Evolutionary conservation across 2,113 vertebrate genomes (phyloP), one percentile per base, ranked within the genome.

Genomic region (Siphamia tubifer): DNA sequence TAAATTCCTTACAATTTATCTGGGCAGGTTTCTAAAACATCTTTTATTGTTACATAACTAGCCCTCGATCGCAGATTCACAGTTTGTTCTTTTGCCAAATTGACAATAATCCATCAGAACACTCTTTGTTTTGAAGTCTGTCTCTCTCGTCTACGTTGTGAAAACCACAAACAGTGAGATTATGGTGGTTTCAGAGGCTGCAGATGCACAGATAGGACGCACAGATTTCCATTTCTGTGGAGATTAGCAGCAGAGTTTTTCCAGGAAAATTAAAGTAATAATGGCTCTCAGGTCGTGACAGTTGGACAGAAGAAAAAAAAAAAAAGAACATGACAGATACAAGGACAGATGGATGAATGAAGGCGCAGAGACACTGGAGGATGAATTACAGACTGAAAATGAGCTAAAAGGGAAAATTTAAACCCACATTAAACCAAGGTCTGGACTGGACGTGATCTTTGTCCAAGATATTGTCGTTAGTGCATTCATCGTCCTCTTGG

Each of bases 161-260:
- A 54, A 53, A 62, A 32, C 32, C 39, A 35, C 45, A 71, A 81
- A 62, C 68, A 55, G 36, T 19, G 54, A 74, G 78, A 86, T 82
- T 68, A 70, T 4, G 10, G 36, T 60, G 20, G 4, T 27, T 53
- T 36, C 34, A 5, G n/a, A 27, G 38, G 36, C 27, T 19, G 10
- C 74, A 79, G 83, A 84, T 79, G 69, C 62, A 54, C 51, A 55
- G 79, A 87, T 69, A 77, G 5, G 8, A 8, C 1, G 16, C n/a
- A 35, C 47, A 8, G 63, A 43, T 49, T 81, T 72, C 42, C 3
- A 3, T 44, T 57, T 43, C 34, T 49, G 48, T 17, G 9, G 68
- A 82, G 77, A 79, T 72, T 81, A 79, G 38, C 30, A 42, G 38
- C 66, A 49, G 1, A 49, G 55, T 68, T 79, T n/a, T n/a, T 82